Evolutionary conservation across 2,888 invertebrate species (phyloP).

Genomic region (Drosophila pegasa): DNA sequence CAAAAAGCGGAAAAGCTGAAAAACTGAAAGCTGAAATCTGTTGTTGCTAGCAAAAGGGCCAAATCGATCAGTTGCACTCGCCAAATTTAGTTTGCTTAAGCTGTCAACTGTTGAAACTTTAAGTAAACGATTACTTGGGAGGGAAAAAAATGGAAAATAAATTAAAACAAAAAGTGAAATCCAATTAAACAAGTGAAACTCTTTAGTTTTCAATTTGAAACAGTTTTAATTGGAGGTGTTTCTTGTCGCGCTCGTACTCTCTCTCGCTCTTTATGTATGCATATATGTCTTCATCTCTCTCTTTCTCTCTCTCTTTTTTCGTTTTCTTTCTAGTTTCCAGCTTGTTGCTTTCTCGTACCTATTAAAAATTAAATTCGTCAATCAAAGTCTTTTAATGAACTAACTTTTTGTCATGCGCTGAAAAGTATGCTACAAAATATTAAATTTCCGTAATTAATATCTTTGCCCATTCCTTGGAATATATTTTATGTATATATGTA

Average conservation of each 20-base stretch:
- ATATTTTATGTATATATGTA: background rate
- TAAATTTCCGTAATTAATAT: background rate
- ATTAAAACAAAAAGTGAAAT: background rate
- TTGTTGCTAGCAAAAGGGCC: slow-evolving; percentile 22
- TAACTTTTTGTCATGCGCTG: background rate
- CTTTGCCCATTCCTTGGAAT: background rate
- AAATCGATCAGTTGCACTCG: slow-evolving; percentile 32
- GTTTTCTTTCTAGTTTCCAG: background rate
- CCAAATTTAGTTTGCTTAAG: slow-evolving; percentile 19
- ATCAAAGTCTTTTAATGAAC: slow-evolving; percentile 5
- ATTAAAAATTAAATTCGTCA: background rate
- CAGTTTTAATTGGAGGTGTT: background rate
- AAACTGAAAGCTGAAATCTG: background rate
- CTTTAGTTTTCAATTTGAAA: background rate
- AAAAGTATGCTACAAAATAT: slow-evolving; percentile 9
- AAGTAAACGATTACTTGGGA: background rate
- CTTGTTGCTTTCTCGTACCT: background rate
- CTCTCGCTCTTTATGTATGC: background rate
- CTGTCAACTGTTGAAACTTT: slow-evolving; percentile 2
- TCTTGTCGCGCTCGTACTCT: too few species aligned
- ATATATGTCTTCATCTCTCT: background rate
- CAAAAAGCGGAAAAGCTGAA: background rate
- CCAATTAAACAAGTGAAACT: background rate
- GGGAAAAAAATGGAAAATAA: background rate
- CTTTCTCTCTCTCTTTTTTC: background rate